Base-by-base conservation (phyloP, 2,888 invertebrate species). In the Parnassius mnemosyne region DNA sequence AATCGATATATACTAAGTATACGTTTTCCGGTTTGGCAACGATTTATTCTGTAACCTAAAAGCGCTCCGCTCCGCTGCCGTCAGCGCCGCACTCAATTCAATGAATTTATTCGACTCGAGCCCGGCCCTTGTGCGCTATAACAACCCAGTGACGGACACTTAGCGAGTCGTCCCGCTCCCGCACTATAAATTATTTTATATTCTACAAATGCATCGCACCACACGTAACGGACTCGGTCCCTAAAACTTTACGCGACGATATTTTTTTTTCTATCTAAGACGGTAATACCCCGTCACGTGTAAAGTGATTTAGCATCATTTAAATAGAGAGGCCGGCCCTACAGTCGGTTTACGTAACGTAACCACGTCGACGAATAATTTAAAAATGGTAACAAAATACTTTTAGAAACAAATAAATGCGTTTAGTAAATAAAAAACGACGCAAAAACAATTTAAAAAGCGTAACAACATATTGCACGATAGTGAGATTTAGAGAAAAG, bases 381-480 rank as follows among this genome's bases (percentile, higher is more conserved):
- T 76, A 78, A 53, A 76, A 75, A 79, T 69, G 73, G 73, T 79
- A 84, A 82, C 78, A 69, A 66, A 78, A 69, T 69, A 71, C 67
- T 68, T 76, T 65, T 63, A 77, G 69, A 76, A 80, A 74, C 69
- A 76, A 73, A 68, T 65, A 71, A 62, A 62, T 16, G 54, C 61
- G 57, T 61, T 65, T 55, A 64, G 66, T 66, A 76, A 84, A 81
- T 73, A 55, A 46, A 78, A 78, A 81, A 87, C 80, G 73, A 82
- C 69, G 80, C 78, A 79, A 80, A 87, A 87, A 85, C 79, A 81
- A 84, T 83, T 78, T 78, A 76, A 83, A 78, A 89, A 89, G 88
- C 87, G 76, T 86, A 90, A 89, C 83, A 85, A 89, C 75, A 69
- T 90, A 91, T 91, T 91, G 91, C 91, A 91, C 91, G 81, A 76